Evolutionary conservation across 2,797 vertebrate genomes (phyloP).

Genomic region (Crocodylus rhombifer): DNA sequence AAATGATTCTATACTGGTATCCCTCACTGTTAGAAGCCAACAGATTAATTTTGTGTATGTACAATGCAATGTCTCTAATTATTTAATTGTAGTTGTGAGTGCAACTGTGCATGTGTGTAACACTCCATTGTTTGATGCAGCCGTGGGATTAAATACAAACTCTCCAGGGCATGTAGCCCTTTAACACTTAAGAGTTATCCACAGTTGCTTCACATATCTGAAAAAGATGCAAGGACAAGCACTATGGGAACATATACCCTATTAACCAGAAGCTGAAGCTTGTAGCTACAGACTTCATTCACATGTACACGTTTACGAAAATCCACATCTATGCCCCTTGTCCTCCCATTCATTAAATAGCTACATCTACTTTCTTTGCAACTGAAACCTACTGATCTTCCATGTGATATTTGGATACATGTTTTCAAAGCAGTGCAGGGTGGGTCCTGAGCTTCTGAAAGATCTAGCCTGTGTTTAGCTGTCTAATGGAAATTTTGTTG

Average conservation of each 20-base stretch:
- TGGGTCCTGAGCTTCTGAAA: too few species aligned
- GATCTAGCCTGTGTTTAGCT: too few species aligned
- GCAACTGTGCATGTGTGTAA: constrained; percentile 37
- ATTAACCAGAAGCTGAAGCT: neutral
- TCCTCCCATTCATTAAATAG: neutral
- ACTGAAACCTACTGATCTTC: accelerated
- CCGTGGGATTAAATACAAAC: constrained; percentile 16
- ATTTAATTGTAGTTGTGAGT: constrained; percentile 42
- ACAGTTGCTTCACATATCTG: neutral
- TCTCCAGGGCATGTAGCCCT: constrained; percentile 5
- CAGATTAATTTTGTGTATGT: constrained; percentile 25
- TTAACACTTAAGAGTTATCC: neutral
- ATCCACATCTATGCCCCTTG: accelerated
- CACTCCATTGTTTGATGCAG: neutral
- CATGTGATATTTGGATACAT: neutral
- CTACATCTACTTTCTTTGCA: neutral
- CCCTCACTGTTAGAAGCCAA: neutral
- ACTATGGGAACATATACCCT: neutral
- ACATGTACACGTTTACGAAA: neutral
- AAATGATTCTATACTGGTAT: neutral
- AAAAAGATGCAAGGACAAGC: neutral
- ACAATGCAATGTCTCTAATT: constrained; percentile 56
- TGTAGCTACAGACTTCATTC: neutral
- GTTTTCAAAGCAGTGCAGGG: neutral
- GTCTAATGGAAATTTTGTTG: too few species aligned